Conservation (phyloP, 2,113 vertebrate genomes). For the Nesogale talazaci region DNA sequence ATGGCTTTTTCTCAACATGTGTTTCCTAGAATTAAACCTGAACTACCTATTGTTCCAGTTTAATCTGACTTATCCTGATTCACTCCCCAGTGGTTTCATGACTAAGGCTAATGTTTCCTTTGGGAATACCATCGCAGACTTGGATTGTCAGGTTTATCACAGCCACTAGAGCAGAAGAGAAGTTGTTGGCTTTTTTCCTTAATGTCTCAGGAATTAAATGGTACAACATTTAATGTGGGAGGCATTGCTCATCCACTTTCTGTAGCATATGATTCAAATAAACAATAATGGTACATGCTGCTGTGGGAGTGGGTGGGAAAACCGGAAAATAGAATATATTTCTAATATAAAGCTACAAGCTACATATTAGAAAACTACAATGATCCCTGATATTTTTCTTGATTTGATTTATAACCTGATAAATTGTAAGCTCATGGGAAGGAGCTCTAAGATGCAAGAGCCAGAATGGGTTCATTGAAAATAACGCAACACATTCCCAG, state of each 20-base stretch:
- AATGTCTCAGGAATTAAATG: conserved; percentile 4
- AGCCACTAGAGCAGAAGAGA: neutral
- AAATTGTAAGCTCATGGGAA: conserved; percentile 7
- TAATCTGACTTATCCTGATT: conserved; percentile 56
- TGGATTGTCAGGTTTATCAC: conserved; percentile 40
- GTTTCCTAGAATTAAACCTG: conserved; percentile 52
- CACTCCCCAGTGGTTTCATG: conserved; percentile 28
- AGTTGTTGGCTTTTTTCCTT: neutral
- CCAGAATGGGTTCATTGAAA: neutral
- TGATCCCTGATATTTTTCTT: conserved; percentile 11
- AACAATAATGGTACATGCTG: conserved; percentile 43
- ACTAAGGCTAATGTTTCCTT: conserved; percentile 42
- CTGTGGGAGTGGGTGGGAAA: neutral
- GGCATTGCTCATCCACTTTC: neutral
- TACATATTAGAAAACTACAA: neutral
- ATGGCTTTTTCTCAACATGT: conserved; percentile 40
- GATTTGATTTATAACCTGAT: neutral
- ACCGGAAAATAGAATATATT: conserved; percentile 19
- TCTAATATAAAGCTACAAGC: neutral
- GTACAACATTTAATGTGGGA: conserved; percentile 4
- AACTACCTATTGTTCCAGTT: conserved; percentile 58
- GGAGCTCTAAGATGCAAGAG: neutral
- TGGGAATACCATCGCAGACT: conserved; percentile 46
- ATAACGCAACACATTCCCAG: neutral
- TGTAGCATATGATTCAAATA: conserved; percentile 32